Base-by-base conservation (phyloP, 2,113 vertebrate genomes). In the Phalacrocorax aristotelis region DNA sequence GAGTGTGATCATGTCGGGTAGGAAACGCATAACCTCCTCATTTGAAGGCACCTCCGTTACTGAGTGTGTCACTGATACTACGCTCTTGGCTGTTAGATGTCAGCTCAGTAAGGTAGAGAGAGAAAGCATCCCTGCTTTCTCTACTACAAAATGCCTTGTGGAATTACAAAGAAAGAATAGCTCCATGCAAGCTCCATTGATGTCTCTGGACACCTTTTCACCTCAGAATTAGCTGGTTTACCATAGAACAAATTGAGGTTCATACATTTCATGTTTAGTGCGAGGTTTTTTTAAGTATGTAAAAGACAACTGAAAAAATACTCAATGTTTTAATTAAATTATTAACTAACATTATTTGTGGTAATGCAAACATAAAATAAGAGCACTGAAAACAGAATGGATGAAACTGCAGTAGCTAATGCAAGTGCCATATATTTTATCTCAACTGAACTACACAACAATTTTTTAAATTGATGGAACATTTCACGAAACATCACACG, bases 51-150 rank as follows among this genome's bases (percentile, higher is more conserved):
- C 90, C 91, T 61, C 60, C 3, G 85, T 77, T 61, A 49, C 89
- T 16, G 17, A 46, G 84, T 4, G 89, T 93, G 93, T 85, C 95
- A 95, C 90, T 42, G 92, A 96, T 83, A 83, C 86, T 49, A 40
- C 2, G 82, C 96, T 75, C 72, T 76, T 65, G 90, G 90, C 95
- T 85, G 83, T 70, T 81, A 93, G 15, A 82, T 93, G 87, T 97
- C 95, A 97, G 87, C 79, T 97, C 93, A 30, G 87, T 3, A 60
- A 89, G 49, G 80, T 34, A 40, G 78, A 25, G 72, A 52, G 46
- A 69, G 36, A 90, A 71, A 91, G 86, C 58, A 23, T 55, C 85
- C 58, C 46, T 21, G 60, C 74, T 66, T 29, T 71, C 79, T 17
- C 68, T 62, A 11, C 94, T 72, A 4, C 76, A 17, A 52, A 81